Percentiles rank a stretch among this genome's conserved stretches.
Evolutionary conservation across 2,888 invertebrate species (phyloP).

Genomic region (Trichopria drosophilae): DNA sequence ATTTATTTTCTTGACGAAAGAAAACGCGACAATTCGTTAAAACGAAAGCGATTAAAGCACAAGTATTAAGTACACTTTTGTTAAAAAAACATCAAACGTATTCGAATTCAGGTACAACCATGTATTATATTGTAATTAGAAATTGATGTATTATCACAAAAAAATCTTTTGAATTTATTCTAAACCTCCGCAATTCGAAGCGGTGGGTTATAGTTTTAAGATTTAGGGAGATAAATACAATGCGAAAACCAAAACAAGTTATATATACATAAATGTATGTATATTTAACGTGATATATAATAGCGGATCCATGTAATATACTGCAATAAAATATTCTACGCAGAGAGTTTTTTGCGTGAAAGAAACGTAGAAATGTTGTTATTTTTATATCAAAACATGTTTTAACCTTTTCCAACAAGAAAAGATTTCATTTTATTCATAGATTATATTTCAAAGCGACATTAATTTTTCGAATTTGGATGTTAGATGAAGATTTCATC

Average conservation of each 20-base stretch:
- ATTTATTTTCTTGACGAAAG: too few relatives aligned
- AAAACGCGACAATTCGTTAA: neutral
- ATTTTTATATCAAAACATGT: too few relatives aligned
- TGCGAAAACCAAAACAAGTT: constrained; percentile 21
- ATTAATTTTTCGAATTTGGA: too few relatives aligned
- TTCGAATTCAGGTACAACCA: constrained; percentile 17
- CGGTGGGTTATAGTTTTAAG: too few relatives aligned
- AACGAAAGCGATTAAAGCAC: constrained; percentile 8
- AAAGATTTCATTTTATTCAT: too few relatives aligned
- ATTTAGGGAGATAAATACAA: constrained; percentile 17
- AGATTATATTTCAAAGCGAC: too few relatives aligned
- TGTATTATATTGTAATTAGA: constrained; percentile 58
- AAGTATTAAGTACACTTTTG: constrained; percentile 26
- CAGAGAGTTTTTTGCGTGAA: too few relatives aligned
- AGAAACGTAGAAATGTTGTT: too few relatives aligned
- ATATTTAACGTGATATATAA: constrained; percentile 51
- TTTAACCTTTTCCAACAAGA: too few relatives aligned
- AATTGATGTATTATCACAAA: constrained; percentile 47
- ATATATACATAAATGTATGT: constrained; percentile 15
- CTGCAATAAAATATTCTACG: constrained; percentile 42
- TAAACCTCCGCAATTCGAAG: too few relatives aligned
- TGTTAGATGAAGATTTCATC: too few relatives aligned
- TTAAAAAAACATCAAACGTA: constrained; percentile 28
- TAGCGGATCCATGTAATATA: constrained; percentile 51
- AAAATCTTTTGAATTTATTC: constrained; percentile 33